Evolutionary conservation across 2,797 vertebrate genomes (phyloP), one percentile per base, ranked within the genome.

Genomic region (Rhyacichthys aspro): DNA sequence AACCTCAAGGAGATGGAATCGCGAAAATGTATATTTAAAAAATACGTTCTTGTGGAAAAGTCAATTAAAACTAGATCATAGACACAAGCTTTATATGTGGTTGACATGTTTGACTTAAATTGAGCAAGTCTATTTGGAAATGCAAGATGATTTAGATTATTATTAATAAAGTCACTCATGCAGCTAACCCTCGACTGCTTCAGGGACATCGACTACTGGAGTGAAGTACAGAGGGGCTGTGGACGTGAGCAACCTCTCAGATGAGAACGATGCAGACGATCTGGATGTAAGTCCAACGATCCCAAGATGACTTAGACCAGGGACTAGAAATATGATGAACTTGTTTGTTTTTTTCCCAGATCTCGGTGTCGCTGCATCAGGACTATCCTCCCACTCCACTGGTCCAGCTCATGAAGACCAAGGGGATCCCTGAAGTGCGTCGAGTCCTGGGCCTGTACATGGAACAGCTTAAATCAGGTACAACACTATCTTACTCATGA

Each of bases 181-280:
- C 23, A 28, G 3, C 23, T 28, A 28, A 28, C 23, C 4, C 3
- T 28, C 7, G 23, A 28, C 23, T 28, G 23, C 34, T 59, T 34
- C 73, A 98, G 96, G 95, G 28, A 94, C 87, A 2, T 91, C 95
- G 1, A 91, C 86, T 49, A 75, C 88, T 0, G 96, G 95, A 37
- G 84, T 96, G 55, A 96, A 94, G 67, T 97, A 92, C 86, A 93
- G 95, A 87, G 96, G 96, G 19, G 92, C 92, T 0, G 86, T 98
- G 55, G 94, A 97, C 2, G 94, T 97, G 75, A 89, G 92, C 33
- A 98, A 98, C 71, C 91, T 98, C 37, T 98, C 96, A 0, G 96
- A 98, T 65, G 95, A 98, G 87, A 98, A 98, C n/a, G 93, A 93
- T 12, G 73, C 93, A 0, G 93, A 95, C 8, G 95, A 98, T 86